Conservation (phyloP, 2,888 invertebrate species). For the Tholera decimalis region DNA sequence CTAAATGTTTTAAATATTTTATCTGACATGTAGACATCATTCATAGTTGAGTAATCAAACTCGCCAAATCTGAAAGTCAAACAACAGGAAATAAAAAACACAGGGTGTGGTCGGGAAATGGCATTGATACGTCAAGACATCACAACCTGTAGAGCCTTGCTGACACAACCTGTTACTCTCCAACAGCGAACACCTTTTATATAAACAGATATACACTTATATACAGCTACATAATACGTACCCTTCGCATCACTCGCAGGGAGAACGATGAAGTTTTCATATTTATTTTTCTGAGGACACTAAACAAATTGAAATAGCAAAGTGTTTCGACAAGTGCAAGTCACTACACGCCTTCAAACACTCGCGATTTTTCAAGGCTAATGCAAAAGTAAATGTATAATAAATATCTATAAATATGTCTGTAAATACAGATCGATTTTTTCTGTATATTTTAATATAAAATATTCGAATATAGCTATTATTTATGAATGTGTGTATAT, state of each 20-base stretch:
- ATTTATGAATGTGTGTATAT: conserved; percentile 65
- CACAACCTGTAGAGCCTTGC: conserved; percentile 82
- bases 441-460: conserved; percentile 54
- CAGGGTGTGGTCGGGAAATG: conserved; percentile 81
- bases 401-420: conserved; percentile 50
- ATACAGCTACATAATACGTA: conserved; percentile 84
- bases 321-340: conserved; percentile 43
- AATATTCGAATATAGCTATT: conserved; percentile 54
- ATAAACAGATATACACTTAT: conserved; percentile 39
- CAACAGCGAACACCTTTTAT: conserved; percentile 37
- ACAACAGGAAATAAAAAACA: conserved; percentile 34
- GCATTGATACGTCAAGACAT: conserved; percentile 71
- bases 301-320: conserved; percentile 62
- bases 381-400: conserved; percentile 45
- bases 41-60: too few relatives aligned
- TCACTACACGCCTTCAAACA: conserved; percentile 60
- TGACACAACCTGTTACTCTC: conserved; percentile 77
- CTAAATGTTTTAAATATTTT: too few relatives aligned
- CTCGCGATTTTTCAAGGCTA: conserved; percentile 61
- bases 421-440: conserved; percentile 41
- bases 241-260: conserved; percentile 95
- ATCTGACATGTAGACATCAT: too few relatives aligned
- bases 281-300: conserved; percentile 83
- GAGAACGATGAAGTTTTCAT: conserved; percentile 96
- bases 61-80: conserved; percentile 8